Evolutionary conservation across 2,113 vertebrate species (phyloP), one percentile per base, ranked within the genome.

Genomic region (Passer domesticus): DNA sequence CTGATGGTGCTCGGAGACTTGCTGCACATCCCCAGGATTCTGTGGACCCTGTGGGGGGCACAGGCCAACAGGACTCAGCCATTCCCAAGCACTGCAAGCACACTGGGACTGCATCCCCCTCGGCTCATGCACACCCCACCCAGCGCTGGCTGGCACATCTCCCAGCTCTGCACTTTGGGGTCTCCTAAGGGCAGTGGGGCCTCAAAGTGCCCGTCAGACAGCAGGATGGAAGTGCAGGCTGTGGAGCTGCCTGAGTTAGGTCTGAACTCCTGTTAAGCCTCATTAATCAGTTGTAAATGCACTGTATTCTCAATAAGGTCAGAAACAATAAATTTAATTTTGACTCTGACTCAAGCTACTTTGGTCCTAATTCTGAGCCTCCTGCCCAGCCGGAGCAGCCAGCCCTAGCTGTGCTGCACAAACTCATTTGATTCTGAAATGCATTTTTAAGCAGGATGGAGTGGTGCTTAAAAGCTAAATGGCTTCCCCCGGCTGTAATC

Each of bases 401-500:
- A 81, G 76, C 62, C 81, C 95, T 68, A 83, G 86, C 91, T 90
- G 46, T 41, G 84, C 89, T 86, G 53, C 87, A 92, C 75, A 91
- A 91, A 94, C 80, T 90, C 92, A 92, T 69, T 85, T 44, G 91
- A 85, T 96, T 87, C 95, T 56, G 41, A 97, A 96, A 95, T 94
- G 96, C 35, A 86, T 89, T 88, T 94, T 91, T 94, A 95, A 92
- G 94, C 92, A 94, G 83, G 91, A 86, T 62, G 91, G 90, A 87
- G 50, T 10, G 4, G 81, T 92, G 78, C 94, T 94, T 95, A 55
- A 74, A 95, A 93, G 91, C 92, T 92, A 92, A 95, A 96, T 94
- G 89, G 93, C 94, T 95, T 95, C 87, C 84, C 79, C 60, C 31
- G 0, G 85, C 92, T 95, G 94, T 98, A 98, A 98, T 98, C 97